Conservation (phyloP, 2,797 vertebrate genomes). For the Syngnathus rostellatus region DNA sequence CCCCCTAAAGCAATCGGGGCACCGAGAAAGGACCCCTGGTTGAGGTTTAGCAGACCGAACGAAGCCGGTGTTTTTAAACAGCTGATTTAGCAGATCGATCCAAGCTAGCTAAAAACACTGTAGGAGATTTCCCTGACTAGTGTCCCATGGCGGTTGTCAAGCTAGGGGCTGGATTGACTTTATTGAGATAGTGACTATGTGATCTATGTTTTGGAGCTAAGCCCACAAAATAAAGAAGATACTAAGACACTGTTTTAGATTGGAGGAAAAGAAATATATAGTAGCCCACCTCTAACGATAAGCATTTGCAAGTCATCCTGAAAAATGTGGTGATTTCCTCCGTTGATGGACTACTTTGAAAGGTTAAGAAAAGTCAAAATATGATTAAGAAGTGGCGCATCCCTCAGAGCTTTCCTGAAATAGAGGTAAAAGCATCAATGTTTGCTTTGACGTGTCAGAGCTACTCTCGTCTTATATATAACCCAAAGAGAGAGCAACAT, state of each 20-base stretch:
- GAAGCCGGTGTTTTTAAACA: neutral
- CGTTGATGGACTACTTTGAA: neutral
- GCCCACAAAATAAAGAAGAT: too few relatives aligned
- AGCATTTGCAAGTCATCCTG: neutral
- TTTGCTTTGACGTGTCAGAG: conserved; percentile 2
- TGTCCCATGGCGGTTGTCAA: too few relatives aligned
- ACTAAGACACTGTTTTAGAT: too few relatives aligned
- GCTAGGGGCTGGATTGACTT: too few relatives aligned
- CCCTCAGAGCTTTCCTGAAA: neutral
- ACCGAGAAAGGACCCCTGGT: neutral
- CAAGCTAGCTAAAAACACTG: too few relatives aligned
- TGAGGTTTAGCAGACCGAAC: neutral
- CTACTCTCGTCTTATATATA: neutral
- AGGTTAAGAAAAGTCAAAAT: neutral
- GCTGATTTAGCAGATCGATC: too few relatives aligned
- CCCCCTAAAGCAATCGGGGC: neutral
- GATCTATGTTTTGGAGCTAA: too few relatives aligned
- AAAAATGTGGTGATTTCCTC: neutral
- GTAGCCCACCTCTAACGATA: neutral
- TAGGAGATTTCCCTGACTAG: too few relatives aligned
- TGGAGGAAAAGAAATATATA: too few relatives aligned
- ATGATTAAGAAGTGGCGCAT: neutral
- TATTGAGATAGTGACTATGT: too few relatives aligned
- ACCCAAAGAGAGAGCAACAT: conserved; percentile 1
- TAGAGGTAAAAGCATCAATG: neutral